These are phyloP conservation scores for Papilio dardanus DNA, from an alignment of 1,140 invertebrate genomes.

Conservation along the genomic window DNA sequence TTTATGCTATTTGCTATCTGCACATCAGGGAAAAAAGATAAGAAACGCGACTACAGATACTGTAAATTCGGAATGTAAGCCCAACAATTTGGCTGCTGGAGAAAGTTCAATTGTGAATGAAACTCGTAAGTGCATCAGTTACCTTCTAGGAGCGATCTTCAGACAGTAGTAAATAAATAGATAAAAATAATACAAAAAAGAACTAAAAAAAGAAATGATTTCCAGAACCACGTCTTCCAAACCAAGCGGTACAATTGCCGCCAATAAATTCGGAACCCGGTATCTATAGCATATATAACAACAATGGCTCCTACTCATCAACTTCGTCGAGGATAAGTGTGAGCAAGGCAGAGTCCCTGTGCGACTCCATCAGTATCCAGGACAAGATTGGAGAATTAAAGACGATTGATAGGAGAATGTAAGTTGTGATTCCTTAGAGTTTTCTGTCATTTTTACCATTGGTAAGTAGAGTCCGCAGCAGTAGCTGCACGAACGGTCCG, in stretches of 20 bases:
- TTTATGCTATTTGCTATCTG: slow-evolving; percentile 57
- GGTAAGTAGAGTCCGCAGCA: no score
- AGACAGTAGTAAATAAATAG: slow-evolving; percentile 5
- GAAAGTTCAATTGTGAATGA: slow-evolving; percentile 57
- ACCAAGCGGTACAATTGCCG: slow-evolving; percentile 51
- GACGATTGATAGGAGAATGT: slow-evolving; percentile 44
- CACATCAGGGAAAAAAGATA: slow-evolving; percentile 37
- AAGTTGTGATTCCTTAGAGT: neutral
- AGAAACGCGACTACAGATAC: slow-evolving; percentile 21
- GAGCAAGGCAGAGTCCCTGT: slow-evolving; percentile 21
- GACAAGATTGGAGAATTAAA: slow-evolving; percentile 66
- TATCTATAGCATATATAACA: slow-evolving; percentile 40
- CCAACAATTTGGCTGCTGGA: slow-evolving; percentile 59
- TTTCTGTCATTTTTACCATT: no score
- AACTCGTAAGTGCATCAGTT: slow-evolving; percentile 39
- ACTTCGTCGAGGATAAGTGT: slow-evolving; percentile 26
- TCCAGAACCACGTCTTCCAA: slow-evolving; percentile 41
- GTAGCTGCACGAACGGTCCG: no score
- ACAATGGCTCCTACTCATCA: slow-evolving; percentile 8
- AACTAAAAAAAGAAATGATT: slow-evolving; percentile 26
- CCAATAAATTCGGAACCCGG: slow-evolving; percentile 57
- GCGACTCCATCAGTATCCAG: slow-evolving; percentile 60
- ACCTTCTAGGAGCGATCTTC: neutral
- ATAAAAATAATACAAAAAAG: neutral
- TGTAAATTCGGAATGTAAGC: slow-evolving; percentile 54